phyloP scores from a whole-genome alignment of 1,140 invertebrate genomes.

The Cotesia glomerata region DNA sequence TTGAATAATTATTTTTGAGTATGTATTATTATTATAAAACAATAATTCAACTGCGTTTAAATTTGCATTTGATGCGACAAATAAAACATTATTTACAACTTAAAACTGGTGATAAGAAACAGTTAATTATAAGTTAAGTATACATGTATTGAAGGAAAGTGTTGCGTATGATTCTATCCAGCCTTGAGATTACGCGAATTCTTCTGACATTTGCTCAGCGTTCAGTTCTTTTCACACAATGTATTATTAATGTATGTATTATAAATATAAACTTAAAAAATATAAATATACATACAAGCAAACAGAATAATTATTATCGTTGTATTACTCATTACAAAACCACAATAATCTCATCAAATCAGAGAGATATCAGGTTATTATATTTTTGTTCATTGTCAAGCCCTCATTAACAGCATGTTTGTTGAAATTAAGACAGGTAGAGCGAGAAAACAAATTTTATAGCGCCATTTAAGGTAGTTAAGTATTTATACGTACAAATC shows the following conservation, averaged over 20 bases:
- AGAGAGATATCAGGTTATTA: not conserved
- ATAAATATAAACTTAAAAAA: not conserved
- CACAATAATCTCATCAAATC: not conserved
- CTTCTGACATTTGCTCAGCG: slow-evolving; percentile 11
- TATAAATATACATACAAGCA: no score
- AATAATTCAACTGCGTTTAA: not conserved
- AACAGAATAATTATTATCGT: not conserved
- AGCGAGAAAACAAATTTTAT: no score
- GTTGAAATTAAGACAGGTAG: no score
- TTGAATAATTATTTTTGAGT: no score
- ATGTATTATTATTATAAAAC: no score
- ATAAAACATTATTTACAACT: no score
- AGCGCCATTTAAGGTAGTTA: no score
- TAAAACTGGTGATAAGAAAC: not conserved
- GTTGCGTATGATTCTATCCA: not conserved
- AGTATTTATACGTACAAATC: no score
- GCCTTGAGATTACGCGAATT: slow-evolving; percentile 17
- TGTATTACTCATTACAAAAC: slow-evolving; percentile 8
- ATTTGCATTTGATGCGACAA: not conserved
- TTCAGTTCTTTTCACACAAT: not conserved
- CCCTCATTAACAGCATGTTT: no score
- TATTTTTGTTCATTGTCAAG: no score
- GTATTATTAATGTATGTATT: not conserved
- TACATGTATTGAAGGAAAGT: not conserved
- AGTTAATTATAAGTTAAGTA: not conserved